Base-by-base conservation (phyloP, 1,140 invertebrate species). In the Caenorhabditis remanei region DNA sequence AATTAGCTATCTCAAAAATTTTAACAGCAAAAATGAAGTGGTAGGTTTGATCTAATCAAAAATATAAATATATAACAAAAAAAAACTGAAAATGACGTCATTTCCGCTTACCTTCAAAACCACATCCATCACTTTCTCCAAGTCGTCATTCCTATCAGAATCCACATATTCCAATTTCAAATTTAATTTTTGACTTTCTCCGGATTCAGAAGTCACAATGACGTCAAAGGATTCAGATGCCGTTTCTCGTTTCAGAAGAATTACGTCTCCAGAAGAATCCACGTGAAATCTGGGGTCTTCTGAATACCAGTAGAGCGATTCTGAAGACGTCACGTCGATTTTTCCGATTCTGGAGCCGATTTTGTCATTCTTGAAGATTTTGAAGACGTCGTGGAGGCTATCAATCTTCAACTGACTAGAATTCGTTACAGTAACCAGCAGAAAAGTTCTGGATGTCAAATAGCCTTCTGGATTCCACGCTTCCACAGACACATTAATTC, bases 291-390 rank as follows among this genome's bases (percentile, higher is more conserved):
- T 50, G 7, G 71, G 8, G n/a, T 79, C 71, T 1, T 50, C 19
- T 21, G 46, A 53, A 3, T n/a, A 53, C 71, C 71, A 79, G 71
- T 21, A 24, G 0, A 79, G 4, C 13, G 71, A 19, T 21, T 79
- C 71, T 13, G 71, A 79, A 24, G 71, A 50, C n/a, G 46, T 53
- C n/a, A 79, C n/a, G 11, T 79, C 46, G 9, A 79, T 13, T 24
- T 50, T 41, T 13, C n/a, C 40, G 14, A 79, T 16, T 24, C 21
- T 50, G 6, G 16, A 13, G 8, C 71, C 71, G n/a, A 79, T 50
- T 13, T 24, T 24, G n/a, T 79, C 71, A 50, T 79, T 79, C 19
- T 50, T 79, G 46, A 50, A 50, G 13, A 79, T 79, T 13, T 46
- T 13, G 13, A 79, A 14, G n/a, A 24, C 5, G 40, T 50, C 40